Conservation (phyloP, 2,888 invertebrate genomes). For the Anarsia innoxiella region DNA sequence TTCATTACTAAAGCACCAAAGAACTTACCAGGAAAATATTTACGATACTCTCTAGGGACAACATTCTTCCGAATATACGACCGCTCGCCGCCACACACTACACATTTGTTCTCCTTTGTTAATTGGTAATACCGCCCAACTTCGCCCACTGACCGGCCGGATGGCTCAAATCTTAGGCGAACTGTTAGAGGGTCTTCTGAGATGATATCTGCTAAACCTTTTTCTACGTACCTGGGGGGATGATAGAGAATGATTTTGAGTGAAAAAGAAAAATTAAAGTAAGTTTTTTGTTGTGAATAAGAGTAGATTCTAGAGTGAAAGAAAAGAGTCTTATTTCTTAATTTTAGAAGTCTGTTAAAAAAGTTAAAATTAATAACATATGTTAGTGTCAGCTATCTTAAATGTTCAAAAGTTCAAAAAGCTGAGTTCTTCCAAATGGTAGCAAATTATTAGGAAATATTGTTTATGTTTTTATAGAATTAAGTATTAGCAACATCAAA, state of each 20-base stretch:
- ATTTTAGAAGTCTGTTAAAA: too few species aligned
- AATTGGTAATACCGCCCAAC: constrained; percentile 83
- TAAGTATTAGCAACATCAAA: too few species aligned
- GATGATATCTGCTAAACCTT: constrained; percentile 59
- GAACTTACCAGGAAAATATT: constrained; percentile 80
- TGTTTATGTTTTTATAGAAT: neutral
- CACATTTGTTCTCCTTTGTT: constrained; percentile 83
- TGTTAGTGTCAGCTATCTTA: neutral
- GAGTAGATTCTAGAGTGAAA: too few species aligned
- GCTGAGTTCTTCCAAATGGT: neutral
- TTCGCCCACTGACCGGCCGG: constrained; percentile 81
- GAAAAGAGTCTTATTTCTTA: too few species aligned
- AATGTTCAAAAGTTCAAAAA: neutral
- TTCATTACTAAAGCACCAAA: neutral
- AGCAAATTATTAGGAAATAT: neutral
- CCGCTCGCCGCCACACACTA: constrained; percentile 82
- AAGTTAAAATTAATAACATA: neutral
- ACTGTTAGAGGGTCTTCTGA: constrained; percentile 77
- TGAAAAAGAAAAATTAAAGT: neutral
- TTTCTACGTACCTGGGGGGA: constrained; percentile 65
- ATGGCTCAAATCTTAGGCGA: constrained; percentile 84
- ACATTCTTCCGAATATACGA: constrained; percentile 85
- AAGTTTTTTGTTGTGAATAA: neutral
- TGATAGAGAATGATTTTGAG: constrained; percentile 18
- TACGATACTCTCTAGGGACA: constrained; percentile 88